A percentile compares a stretch with the other conserved stretches of the same genome.
Evolutionary conservation across 1,140 invertebrate species (phyloP).

Genomic region (Brachionus asplanchnoidis): DNA sequence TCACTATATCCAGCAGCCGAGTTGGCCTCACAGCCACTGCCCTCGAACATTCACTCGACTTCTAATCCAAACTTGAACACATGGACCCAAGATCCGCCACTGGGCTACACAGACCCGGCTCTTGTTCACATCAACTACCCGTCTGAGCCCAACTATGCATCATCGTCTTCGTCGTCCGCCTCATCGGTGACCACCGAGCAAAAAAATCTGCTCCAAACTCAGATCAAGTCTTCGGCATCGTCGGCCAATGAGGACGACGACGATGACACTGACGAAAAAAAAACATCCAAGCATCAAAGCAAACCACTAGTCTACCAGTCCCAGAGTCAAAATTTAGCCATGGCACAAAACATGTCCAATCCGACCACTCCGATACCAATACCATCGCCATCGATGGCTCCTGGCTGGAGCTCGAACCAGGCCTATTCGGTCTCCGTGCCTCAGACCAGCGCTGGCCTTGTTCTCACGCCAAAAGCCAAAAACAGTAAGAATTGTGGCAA

Average conservation of each 20-base stretch:
- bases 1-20: background rate
- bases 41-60: background rate
- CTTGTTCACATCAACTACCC: background rate
- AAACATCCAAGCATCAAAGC: background rate
- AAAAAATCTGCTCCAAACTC: background rate
- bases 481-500: conserved; percentile 9
- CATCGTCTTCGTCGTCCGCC: background rate
- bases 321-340: background rate
- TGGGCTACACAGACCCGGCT: background rate
- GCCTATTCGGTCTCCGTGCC: background rate
- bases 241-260: background rate
- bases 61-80: conserved; percentile 19
- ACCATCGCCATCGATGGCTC: background rate
- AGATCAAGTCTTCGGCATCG: background rate
- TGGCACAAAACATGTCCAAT: background rate
- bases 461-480: background rate
- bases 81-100: background rate
- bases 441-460: background rate
- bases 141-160: background rate
- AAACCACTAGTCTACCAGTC: background rate
- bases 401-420: background rate
- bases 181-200: background rate
- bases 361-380: conserved; percentile 24
- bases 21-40: background rate
- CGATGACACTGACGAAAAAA: background rate